A percentile compares a stretch with the other conserved stretches of the same genome.
Evolutionary conservation across 2,113 vertebrate genomes (phyloP).

Genomic region (Passer domesticus): DNA sequence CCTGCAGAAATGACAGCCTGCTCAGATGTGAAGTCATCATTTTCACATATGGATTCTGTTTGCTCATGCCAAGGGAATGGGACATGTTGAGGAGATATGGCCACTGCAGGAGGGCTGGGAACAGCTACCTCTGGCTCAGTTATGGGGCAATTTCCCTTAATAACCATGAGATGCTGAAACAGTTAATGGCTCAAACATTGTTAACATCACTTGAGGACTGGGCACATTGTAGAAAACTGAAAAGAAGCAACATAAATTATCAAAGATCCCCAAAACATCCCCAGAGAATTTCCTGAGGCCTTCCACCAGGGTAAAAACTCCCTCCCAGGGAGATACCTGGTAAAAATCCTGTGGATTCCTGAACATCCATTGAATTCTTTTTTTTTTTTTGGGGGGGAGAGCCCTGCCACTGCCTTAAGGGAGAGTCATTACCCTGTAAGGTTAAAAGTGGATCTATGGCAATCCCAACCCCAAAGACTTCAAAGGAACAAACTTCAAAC

Average conservation of each 20-base stretch:
- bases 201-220: neutral
- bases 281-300: neutral
- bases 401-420: neutral
- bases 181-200: neutral
- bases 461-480: neutral
- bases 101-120: neutral
- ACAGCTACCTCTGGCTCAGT: neutral
- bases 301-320: neutral
- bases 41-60: neutral
- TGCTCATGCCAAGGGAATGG: neutral
- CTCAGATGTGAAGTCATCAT: neutral
- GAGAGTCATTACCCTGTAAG: neutral
- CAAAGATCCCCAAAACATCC: neutral
- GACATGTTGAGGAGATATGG: neutral
- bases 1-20: neutral
- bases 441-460: neutral
- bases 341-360: neutral
- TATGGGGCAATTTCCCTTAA: neutral
- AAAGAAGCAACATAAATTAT: neutral
- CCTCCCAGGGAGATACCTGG: neutral
- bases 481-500: constrained; percentile 8
- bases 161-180: neutral
- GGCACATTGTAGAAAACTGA: neutral
- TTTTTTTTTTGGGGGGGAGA: neutral
- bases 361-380: neutral